phyloP scores from a whole-genome alignment of 2,113 vertebrate species.

The Ia io region DNA sequence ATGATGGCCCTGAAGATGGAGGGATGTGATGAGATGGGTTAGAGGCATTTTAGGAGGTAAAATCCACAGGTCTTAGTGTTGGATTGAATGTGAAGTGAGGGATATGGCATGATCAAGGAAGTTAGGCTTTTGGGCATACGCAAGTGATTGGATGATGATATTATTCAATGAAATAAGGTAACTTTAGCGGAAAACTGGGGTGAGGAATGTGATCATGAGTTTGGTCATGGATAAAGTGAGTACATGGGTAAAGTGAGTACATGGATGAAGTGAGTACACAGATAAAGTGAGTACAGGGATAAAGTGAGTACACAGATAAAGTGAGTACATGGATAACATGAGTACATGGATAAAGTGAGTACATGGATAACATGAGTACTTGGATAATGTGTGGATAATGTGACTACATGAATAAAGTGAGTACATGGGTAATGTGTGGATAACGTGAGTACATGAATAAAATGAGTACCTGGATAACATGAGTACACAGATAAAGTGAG shows the following conservation, averaged over 20 bases:
- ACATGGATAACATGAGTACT: too few species aligned
- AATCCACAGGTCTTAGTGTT: background rate
- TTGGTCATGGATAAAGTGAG: background rate
- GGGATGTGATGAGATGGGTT: background rate
- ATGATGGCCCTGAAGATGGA: background rate
- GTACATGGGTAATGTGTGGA: too few species aligned
- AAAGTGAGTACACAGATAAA: too few species aligned
- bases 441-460: too few species aligned
- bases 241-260: too few species aligned
- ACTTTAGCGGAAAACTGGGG: background rate
- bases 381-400: too few species aligned
- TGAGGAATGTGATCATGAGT: background rate
- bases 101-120: background rate
- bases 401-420: too few species aligned
- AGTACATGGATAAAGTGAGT: background rate
- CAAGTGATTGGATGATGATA: background rate
- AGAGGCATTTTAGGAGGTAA: background rate
- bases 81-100: background rate
- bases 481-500: background rate
- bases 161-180: background rate
- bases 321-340: too few species aligned
- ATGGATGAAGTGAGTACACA: too few species aligned
- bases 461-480: background rate
- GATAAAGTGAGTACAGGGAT: too few species aligned
- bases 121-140: background rate